These are phyloP conservation scores for Prunella strophiata DNA, from an alignment of 2,797 vertebrate genomes.

Conservation along the genomic window DNA sequence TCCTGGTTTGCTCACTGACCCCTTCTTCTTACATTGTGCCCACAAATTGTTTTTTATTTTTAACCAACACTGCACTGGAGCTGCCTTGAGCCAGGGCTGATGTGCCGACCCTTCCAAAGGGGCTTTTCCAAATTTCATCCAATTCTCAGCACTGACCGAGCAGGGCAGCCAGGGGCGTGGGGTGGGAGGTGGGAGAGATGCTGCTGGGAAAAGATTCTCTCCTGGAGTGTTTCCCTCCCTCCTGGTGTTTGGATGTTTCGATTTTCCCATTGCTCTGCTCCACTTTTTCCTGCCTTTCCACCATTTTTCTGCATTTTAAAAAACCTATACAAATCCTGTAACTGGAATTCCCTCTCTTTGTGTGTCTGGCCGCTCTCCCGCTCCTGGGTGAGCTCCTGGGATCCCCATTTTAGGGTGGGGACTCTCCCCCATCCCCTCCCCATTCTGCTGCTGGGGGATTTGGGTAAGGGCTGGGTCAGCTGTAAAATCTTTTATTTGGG, in stretches of 20 bases:
- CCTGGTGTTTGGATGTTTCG: not conserved
- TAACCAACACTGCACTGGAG: fast-evolving
- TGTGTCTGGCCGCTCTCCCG: fast-evolving
- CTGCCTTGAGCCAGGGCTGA: fast-evolving
- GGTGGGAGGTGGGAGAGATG: not conserved
- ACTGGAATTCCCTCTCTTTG: not conserved
- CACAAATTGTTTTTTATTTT: not conserved
- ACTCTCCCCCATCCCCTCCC: fast-evolving
- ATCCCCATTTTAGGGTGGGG: not conserved
- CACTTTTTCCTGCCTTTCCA: not conserved
- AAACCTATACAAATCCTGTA: fast-evolving
- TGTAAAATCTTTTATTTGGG: not conserved
- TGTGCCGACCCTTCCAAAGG: not conserved
- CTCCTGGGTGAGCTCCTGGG: fast-evolving
- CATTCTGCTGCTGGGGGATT: fast-evolving
- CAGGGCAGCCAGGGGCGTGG: too few species aligned
- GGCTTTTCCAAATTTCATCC: not conserved
- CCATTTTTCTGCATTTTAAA: not conserved
- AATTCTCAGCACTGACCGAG: fast-evolving
- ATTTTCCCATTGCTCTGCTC: not conserved
- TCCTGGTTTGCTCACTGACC: fast-evolving
- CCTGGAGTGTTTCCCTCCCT: not conserved
- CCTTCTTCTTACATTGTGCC: not conserved
- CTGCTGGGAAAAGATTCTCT: not conserved
- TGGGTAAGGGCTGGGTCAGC: fast-evolving